Percentiles rank a stretch among this genome's conserved stretches.
Conservation (phyloP, 2,888 invertebrate species). For the Andrena chrysosceles region DNA sequence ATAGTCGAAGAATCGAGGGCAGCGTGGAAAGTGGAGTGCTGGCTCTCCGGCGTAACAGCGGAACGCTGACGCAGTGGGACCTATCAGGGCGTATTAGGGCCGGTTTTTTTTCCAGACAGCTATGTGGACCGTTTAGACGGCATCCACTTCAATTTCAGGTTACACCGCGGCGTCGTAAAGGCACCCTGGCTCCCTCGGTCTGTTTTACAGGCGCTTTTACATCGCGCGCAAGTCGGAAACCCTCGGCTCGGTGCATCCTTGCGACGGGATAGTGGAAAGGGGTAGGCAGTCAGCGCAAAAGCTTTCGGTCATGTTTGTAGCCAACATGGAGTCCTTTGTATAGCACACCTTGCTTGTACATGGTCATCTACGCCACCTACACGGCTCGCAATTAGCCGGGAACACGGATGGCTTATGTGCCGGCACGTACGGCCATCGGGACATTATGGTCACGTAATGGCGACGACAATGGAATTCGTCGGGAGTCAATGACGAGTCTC, state of each 20-base stretch:
- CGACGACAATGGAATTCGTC: slow-evolving; percentile 38
- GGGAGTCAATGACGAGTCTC: slow-evolving; percentile 24
- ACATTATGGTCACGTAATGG: slow-evolving; percentile 52
- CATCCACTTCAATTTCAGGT: slow-evolving; percentile 38
- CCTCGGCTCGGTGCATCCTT: slow-evolving; percentile 17
- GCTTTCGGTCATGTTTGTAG: slow-evolving; percentile 46
- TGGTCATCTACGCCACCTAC: slow-evolving; percentile 18
- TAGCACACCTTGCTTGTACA: slow-evolving; percentile 28
- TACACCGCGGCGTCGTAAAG: slow-evolving; percentile 27
- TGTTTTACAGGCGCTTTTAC: slow-evolving; percentile 13
- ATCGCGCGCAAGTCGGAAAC: not conserved
- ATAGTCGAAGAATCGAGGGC: not conserved
- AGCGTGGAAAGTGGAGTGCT: not conserved
- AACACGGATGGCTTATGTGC: slow-evolving; percentile 29
- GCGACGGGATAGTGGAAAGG: not conserved
- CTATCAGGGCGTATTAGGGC: slow-evolving; percentile 32
- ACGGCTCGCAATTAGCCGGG: slow-evolving; percentile 40
- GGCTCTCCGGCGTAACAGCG: not conserved
- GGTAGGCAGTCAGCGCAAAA: slow-evolving; percentile 18
- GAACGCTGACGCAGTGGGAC: slow-evolving; percentile 11
- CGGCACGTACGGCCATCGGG: slow-evolving; percentile 16
- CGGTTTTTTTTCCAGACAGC: slow-evolving; percentile 2
- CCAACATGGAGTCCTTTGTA: slow-evolving; percentile 33
- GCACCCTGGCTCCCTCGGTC: not conserved
- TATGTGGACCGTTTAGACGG: slow-evolving; percentile 34